These are phyloP conservation scores for Canis aureus DNA, from an alignment of 2,113 vertebrate genomes.

Conservation along the genomic window DNA sequence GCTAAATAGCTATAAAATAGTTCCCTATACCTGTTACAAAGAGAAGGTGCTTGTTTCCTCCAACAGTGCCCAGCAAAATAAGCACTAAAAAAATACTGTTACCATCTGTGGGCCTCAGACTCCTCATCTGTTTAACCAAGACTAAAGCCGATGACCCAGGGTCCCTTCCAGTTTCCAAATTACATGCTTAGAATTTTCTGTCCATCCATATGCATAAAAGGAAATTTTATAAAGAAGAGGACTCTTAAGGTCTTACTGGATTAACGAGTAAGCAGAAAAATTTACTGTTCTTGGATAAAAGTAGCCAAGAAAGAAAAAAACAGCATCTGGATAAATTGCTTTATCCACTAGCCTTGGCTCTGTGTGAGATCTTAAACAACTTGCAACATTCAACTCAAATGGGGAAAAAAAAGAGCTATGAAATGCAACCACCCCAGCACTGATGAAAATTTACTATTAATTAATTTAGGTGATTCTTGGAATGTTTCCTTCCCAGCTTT, in stretches of 20 bases:
- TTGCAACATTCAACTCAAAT: not conserved
- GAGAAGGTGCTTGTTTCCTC: not conserved
- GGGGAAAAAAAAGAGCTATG: not conserved
- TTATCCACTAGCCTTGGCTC: not conserved
- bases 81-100: not conserved
- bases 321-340: not conserved
- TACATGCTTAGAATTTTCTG: not conserved
- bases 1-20: not conserved
- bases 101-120: not conserved
- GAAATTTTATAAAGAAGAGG: not conserved
- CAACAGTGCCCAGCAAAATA: not conserved
- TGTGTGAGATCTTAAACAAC: not conserved
- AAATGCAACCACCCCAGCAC: not conserved
- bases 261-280: conserved; percentile 10
- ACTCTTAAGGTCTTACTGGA: not conserved
- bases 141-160: not conserved
- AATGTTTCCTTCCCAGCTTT: conserved; percentile 21
- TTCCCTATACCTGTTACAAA: not conserved
- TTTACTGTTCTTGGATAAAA: conserved; percentile 41
- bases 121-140: conserved; percentile 1
- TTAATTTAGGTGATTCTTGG: not conserved
- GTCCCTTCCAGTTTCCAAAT: not conserved
- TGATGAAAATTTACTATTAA: not conserved
- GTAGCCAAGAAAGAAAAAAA: not conserved
- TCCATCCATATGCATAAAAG: not conserved